Conservation (phyloP, 2,113 vertebrate species). For the Brachypodius melanocephalos region DNA sequence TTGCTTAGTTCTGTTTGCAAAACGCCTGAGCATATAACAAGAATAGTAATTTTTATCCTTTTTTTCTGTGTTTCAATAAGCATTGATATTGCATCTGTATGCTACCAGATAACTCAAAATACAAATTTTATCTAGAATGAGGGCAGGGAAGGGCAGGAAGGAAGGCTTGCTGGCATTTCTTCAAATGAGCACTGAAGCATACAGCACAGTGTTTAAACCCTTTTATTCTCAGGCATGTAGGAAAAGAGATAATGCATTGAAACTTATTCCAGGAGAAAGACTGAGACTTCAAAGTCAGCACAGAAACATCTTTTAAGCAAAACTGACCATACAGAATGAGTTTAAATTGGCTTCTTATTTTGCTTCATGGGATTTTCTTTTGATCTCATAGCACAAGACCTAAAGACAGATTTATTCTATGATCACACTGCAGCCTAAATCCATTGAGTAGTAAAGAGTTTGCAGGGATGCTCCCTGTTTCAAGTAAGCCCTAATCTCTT, state of each 20-base stretch:
- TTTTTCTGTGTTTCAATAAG: background rate
- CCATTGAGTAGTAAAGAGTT: background rate
- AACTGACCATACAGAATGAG: background rate
- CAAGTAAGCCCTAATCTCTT: background rate
- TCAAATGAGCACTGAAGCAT: background rate
- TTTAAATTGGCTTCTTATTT: constrained; percentile 1
- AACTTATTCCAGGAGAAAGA: background rate
- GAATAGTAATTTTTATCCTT: background rate
- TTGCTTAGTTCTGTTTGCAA: background rate
- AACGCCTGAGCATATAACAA: background rate
- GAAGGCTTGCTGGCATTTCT: background rate
- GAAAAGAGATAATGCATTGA: background rate
- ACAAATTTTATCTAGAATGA: background rate
- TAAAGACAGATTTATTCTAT: background rate
- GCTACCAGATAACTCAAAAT: background rate
- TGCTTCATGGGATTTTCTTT: constrained; percentile 24
- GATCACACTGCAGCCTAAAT: background rate
- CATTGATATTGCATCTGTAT: background rate
- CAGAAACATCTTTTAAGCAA: background rate
- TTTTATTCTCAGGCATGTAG: constrained; percentile 2
- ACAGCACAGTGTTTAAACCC: background rate
- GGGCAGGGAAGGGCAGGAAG: background rate
- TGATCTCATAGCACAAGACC: background rate
- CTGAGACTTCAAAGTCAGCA: background rate
- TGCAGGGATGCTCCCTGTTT: background rate